These are phyloP conservation scores for Coranthus polyacanthus DNA, from an alignment of 2,797 vertebrate genomes.

Conservation along the genomic window DNA sequence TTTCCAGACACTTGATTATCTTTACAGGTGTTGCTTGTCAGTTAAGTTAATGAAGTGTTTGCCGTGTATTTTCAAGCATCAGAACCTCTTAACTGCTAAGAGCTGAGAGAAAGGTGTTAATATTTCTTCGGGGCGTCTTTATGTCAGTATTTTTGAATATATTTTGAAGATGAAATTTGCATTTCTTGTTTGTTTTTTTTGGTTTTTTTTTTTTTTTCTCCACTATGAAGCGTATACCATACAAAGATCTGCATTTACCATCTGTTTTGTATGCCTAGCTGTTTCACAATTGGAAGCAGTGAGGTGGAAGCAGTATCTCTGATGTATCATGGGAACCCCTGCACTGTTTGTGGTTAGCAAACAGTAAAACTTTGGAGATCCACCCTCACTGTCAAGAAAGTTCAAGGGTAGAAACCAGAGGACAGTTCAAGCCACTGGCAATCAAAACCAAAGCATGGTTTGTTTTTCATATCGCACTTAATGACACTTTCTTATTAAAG, in stretches of 20 bases:
- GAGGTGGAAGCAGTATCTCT: conserved; percentile 16
- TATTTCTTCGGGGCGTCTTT: conserved; percentile 7
- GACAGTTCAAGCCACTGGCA: conserved; percentile 50
- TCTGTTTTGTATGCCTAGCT: conserved; percentile 17
- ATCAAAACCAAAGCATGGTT: conserved; percentile 66
- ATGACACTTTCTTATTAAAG: conserved; percentile 83
- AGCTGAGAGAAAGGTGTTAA: not conserved
- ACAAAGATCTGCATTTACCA: not conserved
- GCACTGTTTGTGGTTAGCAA: conserved; percentile 40
- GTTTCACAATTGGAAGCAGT: conserved; percentile 33
- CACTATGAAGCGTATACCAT: not conserved
- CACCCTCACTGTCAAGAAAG: conserved; percentile 48
- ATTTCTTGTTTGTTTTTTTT: conserved; percentile 2
- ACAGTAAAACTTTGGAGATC: conserved; percentile 57
- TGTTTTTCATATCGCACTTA: conserved; percentile 70
- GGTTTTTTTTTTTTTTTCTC: conserved; percentile 8
- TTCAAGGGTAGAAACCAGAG: conserved; percentile 45
- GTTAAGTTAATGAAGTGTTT: conserved; percentile 23
- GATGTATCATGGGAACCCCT: conserved; percentile 34
- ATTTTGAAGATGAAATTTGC: not conserved
- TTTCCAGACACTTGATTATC: conserved; percentile 14
- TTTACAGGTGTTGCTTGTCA: conserved; percentile 19
- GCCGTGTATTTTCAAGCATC: conserved; percentile 20
- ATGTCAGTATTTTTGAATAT: not conserved
- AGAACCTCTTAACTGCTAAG: not conserved